Evolutionary conservation across 2,888 invertebrate genomes (phyloP).

Genomic region (Patella ulyssiponensis): DNA sequence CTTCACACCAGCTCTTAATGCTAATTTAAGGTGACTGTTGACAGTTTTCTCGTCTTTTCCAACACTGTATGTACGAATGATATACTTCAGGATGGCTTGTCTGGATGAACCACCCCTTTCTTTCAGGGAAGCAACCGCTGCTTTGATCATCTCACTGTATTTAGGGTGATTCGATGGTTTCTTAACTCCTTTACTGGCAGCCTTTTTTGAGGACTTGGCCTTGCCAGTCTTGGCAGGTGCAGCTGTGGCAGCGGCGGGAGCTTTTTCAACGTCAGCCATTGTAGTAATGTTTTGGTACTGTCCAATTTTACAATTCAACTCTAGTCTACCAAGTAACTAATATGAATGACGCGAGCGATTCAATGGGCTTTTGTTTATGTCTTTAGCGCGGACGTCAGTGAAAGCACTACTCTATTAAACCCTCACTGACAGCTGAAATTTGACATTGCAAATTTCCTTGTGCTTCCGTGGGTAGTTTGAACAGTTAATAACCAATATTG

Average conservation of each 20-base stretch:
- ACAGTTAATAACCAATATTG: not conserved
- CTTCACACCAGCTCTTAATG: slow-evolving; percentile 60
- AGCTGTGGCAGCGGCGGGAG: not conserved
- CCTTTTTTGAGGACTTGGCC: slow-evolving; percentile 37
- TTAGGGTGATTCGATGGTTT: slow-evolving; percentile 47
- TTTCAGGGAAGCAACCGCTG: slow-evolving; percentile 64
- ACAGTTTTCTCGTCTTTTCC: slow-evolving; percentile 43
- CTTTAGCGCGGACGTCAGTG: slow-evolving; percentile 30
- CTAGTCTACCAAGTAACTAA: not conserved
- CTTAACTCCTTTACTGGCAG: slow-evolving; percentile 43
- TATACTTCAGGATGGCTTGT: slow-evolving; percentile 70
- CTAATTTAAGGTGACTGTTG: slow-evolving; percentile 59
- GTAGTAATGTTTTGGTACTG: slow-evolving; percentile 1
- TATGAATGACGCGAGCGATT: slow-evolving; percentile 4
- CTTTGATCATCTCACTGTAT: slow-evolving; percentile 67
- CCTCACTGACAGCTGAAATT: slow-evolving; percentile 15
- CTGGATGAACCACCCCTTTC: slow-evolving; percentile 68
- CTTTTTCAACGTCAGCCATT: slow-evolving; percentile 30
- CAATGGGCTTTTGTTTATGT: slow-evolving; percentile 20
- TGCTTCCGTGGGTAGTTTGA: slow-evolving; percentile 21
- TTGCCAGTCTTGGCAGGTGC: slow-evolving; percentile 19
- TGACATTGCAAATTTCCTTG: slow-evolving; percentile 6
- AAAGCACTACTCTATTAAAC: slow-evolving; percentile 18
- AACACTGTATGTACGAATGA: slow-evolving; percentile 65
- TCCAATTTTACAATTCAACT: not conserved